phyloP scores from a whole-genome alignment of 2,113 vertebrate genomes.

The Apteryx owenii region DNA sequence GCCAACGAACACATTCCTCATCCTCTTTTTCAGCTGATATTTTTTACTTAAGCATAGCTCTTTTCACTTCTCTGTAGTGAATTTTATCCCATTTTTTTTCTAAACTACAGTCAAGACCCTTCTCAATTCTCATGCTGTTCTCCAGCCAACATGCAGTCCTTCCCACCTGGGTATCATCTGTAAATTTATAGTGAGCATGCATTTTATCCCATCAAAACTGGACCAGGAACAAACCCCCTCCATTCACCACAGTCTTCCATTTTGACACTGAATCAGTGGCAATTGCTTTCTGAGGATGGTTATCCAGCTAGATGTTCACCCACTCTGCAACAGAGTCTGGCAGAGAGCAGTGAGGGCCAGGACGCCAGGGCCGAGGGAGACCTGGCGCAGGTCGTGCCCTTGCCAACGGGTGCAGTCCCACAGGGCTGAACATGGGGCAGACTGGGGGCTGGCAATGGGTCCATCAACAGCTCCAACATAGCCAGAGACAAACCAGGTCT shows the following conservation, averaged over 20 bases:
- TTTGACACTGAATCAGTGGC: neutral
- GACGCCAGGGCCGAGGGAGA: neutral
- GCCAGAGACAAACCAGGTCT: neutral
- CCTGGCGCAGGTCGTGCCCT: neutral
- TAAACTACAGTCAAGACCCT: neutral
- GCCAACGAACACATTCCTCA: neutral
- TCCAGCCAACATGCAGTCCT: neutral
- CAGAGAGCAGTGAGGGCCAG: neutral
- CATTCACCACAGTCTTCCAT: neutral
- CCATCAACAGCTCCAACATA: accelerated
- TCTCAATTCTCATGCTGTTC: neutral
- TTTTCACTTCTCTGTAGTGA: neutral
- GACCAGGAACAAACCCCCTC: neutral
- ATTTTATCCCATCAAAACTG: neutral
- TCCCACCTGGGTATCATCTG: neutral
- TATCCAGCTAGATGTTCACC: neutral
- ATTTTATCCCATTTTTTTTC: neutral
- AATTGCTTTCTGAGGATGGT: neutral
- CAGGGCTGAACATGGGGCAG: neutral
- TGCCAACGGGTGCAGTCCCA: neutral
- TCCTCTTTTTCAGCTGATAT: neutral
- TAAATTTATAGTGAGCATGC: neutral
- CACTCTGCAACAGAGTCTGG: too few relatives aligned
- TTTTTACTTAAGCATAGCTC: neutral
- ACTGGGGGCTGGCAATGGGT: neutral